Percentiles rank a stretch among this genome's conserved stretches.
phyloP scores from a whole-genome alignment of 1,140 invertebrate species.

The Ctenoplectra terminalis region DNA sequence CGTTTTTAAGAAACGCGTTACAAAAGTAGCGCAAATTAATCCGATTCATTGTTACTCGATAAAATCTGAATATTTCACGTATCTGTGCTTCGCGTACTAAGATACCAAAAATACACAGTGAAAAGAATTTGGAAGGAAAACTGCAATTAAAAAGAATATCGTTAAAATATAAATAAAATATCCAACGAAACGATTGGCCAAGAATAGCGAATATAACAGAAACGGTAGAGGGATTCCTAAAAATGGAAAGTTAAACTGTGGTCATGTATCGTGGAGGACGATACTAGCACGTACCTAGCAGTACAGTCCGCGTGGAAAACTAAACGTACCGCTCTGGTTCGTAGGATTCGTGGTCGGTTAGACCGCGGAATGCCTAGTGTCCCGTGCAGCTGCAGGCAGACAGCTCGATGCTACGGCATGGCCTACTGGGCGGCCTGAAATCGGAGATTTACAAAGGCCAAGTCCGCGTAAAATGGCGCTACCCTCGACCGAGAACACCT shows the following conservation, averaged over 20 bases:
- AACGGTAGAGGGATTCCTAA: slow-evolving; percentile 31
- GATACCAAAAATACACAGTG: background rate
- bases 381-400: slow-evolving; percentile 60
- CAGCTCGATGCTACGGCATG: slow-evolving; percentile 66
- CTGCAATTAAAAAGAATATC: background rate
- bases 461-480: slow-evolving; percentile 69
- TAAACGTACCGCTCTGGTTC: background rate
- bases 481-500: slow-evolving; percentile 68
- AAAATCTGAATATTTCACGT: background rate
- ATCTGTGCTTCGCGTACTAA: background rate
- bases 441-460: slow-evolving; percentile 38
- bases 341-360: slow-evolving; percentile 45
- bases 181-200: background rate
- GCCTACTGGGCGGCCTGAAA: slow-evolving; percentile 58
- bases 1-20: background rate
- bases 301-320: slow-evolving; percentile 63
- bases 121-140: background rate
- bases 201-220: background rate
- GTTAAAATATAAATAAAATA: background rate
- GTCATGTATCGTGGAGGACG: slow-evolving; percentile 38
- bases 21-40: background rate
- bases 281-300: slow-evolving; percentile 49
- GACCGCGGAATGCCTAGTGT: slow-evolving; percentile 65
- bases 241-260: slow-evolving; percentile 44
- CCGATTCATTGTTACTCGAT: background rate